Evolutionary conservation across 2,113 vertebrate genomes (phyloP).

Genomic region (Atherinomorus stipes): DNA sequence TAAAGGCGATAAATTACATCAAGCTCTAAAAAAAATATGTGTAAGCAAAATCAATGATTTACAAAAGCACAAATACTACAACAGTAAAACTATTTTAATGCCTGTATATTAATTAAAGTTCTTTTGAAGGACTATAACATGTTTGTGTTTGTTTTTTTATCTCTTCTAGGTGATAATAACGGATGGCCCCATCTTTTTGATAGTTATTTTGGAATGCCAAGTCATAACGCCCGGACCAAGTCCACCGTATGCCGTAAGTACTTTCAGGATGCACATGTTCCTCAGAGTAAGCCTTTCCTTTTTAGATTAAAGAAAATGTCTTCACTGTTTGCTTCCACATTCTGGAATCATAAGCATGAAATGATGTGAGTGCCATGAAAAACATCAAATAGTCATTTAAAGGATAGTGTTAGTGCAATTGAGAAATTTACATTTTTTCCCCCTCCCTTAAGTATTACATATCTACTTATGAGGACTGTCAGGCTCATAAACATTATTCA

Average conservation of each 20-base stretch:
- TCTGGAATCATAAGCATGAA: background rate
- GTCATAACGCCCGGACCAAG: conserved; percentile 74
- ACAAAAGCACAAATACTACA: too few species aligned
- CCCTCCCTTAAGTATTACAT: too few species aligned
- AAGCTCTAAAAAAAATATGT: too few species aligned
- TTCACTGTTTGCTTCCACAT: background rate
- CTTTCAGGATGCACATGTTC: background rate
- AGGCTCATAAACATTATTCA: background rate
- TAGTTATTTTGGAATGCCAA: conserved; percentile 87
- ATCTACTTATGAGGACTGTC: background rate
- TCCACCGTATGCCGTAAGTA: conserved; percentile 90
- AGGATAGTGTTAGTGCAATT: too few species aligned
- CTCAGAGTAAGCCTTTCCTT: background rate
- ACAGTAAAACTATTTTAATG: background rate
- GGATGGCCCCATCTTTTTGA: conserved; percentile 94
- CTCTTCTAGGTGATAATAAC: conserved; percentile 90
- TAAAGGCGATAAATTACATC: too few species aligned
- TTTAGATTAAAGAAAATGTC: background rate
- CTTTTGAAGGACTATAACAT: background rate
- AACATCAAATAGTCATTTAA: too few species aligned
- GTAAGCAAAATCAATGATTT: too few species aligned
- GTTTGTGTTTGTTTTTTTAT: conserved; percentile 33
- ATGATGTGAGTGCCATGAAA: background rate
- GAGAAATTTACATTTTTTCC: too few species aligned
- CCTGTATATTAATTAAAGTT: background rate